A percentile compares a stretch with the other conserved stretches of the same genome.
phyloP scores from a whole-genome alignment of 2,797 vertebrate species.

The Decapterus maruadsi region DNA sequence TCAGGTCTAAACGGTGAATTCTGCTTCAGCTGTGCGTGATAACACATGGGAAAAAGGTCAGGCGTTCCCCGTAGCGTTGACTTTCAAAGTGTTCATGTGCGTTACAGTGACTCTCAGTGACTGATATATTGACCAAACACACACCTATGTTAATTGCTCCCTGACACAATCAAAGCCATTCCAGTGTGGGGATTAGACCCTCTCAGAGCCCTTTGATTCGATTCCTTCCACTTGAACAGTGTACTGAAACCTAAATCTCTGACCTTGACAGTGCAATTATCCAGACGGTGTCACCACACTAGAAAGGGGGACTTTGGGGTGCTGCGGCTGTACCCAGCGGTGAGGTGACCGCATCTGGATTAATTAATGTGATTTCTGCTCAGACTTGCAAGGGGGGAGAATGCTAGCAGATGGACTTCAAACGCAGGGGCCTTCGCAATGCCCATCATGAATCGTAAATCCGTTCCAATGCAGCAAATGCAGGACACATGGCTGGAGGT shows the following conservation, averaged over 20 bases:
- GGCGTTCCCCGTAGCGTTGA: constrained; percentile 37
- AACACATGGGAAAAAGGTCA: constrained; percentile 43
- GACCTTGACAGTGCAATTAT: constrained; percentile 75
- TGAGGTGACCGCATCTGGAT: constrained; percentile 61
- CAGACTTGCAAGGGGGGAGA: constrained; percentile 52
- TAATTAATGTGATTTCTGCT: constrained; percentile 71
- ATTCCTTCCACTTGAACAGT: constrained; percentile 73
- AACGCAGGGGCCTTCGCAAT: constrained; percentile 45
- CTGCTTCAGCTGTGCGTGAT: constrained; percentile 33
- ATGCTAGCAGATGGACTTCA: constrained; percentile 56
- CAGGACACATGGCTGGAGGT: background rate
- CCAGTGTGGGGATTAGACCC: constrained; percentile 66
- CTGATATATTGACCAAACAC: constrained; percentile 66
- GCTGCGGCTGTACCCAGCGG: constrained; percentile 51
- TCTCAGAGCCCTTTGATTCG: constrained; percentile 70
- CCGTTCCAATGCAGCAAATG: constrained; percentile 7
- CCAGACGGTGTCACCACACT: constrained; percentile 23
- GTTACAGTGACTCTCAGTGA: constrained; percentile 43
- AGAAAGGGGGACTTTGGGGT: constrained; percentile 45
- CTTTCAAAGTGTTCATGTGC: constrained; percentile 50
- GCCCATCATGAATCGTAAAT: constrained; percentile 31
- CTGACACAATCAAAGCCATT: constrained; percentile 76
- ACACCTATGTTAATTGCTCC: constrained; percentile 67
- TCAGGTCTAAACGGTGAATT: background rate
- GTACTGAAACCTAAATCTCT: constrained; percentile 67